Evolutionary conservation across 2,797 vertebrate genomes (phyloP).

Genomic region (Rhincodon typus): DNA sequence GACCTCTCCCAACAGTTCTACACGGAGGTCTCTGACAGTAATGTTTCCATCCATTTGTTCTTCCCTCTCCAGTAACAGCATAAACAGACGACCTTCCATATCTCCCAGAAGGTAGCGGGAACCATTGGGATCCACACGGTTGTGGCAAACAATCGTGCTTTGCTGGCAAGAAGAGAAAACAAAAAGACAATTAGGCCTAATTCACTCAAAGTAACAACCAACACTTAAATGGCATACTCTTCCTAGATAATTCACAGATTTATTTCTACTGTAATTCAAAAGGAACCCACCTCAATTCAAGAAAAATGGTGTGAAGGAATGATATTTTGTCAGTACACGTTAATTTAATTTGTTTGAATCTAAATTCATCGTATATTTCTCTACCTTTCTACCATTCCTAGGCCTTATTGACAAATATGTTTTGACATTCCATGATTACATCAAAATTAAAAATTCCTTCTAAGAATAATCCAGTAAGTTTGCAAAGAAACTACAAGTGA

Average conservation of each 20-base stretch:
- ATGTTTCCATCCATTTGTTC: constrained; percentile 93
- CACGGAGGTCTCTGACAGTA: constrained; percentile 85
- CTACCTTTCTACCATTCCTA: background rate
- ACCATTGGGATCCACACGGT: constrained; percentile 92
- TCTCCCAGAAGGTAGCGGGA: constrained; percentile 92
- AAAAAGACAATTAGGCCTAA: background rate
- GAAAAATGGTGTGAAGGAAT: background rate
- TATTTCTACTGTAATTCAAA: background rate
- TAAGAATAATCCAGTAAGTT: background rate
- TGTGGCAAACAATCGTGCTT: constrained; percentile 97
- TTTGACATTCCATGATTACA: background rate
- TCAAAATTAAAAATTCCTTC: background rate
- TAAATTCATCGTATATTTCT: background rate
- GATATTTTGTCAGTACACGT: background rate
- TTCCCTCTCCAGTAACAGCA: constrained; percentile 95
- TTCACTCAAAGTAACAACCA: background rate
- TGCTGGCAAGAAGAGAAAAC: constrained; percentile 60
- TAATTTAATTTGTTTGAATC: background rate
- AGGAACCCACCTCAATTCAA: background rate
- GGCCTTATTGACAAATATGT: background rate
- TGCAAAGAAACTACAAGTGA: background rate
- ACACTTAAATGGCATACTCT: background rate
- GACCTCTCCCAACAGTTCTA: constrained; percentile 94
- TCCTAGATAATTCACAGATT: constrained; percentile 13
- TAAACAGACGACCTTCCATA: constrained; percentile 96